A percentile compares a stretch with the other conserved stretches of the same genome.
These are phyloP conservation scores for Cremastinae sp. DNA, from an alignment of 2,888 invertebrate species.

Conservation along the genomic window DNA sequence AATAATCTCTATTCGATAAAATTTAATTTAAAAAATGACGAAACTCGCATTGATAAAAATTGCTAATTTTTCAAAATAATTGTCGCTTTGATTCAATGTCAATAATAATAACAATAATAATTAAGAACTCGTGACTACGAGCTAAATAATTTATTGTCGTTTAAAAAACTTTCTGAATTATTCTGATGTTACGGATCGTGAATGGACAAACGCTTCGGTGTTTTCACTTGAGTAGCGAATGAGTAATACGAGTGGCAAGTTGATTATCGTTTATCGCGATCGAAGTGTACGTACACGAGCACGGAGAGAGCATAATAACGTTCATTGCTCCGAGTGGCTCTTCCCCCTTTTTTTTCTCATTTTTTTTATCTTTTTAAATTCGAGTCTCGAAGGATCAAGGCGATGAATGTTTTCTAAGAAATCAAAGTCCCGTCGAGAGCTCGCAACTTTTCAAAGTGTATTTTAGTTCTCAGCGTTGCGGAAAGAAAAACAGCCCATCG, in stretches of 20 bases:
- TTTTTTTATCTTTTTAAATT: constrained; percentile 6
- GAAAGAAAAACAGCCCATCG: constrained; percentile 1
- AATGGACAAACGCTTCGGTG: constrained; percentile 27
- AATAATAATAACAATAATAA: no score
- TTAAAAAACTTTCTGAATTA: not conserved
- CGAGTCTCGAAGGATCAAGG: constrained; percentile 22
- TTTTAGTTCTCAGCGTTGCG: no score
- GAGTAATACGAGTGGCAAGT: constrained; percentile 32
- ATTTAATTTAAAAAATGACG: no score
- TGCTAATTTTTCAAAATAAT: no score
- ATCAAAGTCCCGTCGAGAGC: constrained; percentile 28
- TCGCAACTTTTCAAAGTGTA: no score
- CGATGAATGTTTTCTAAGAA: constrained; percentile 45
- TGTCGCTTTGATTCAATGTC: no score
- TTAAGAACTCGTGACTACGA: no score
- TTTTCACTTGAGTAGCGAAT: constrained; percentile 15
- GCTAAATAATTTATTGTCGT: no score
- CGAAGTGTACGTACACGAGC: constrained; percentile 14
- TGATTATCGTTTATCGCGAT: constrained; percentile 52
- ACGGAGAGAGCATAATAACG: constrained; percentile 21
- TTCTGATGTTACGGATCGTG: not conserved
- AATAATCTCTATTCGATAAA: no score
- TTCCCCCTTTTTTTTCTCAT: no score
- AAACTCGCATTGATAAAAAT: no score
- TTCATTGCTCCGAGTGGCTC: constrained; percentile 2